Evolutionary conservation across 2,797 vertebrate species (phyloP), one percentile per base, ranked within the genome.

Genomic region (Gastrophryne carolinensis): DNA sequence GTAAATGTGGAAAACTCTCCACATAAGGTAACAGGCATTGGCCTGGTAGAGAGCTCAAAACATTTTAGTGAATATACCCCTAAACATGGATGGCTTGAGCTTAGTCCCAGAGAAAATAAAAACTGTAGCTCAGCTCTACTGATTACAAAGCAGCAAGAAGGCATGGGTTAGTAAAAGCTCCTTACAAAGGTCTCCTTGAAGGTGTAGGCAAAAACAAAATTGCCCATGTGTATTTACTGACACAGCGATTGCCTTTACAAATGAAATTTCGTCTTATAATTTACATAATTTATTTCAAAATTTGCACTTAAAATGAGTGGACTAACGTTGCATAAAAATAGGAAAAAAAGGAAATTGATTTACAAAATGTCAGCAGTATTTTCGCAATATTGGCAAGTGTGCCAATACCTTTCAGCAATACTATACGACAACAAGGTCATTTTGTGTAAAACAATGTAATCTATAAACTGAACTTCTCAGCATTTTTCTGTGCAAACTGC

Each of bases 311-410:
- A 69, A 56, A 41, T 41, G 11, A 69, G 54, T 15, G 44, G 24
- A 60, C 26, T 60, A 39, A 47, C 53, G 15, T 39, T 44, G 68
- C 68, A 60, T 47, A 60, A 60, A 49, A 49, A 34, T 17, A 71
- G 53, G 21, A 71, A 60, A 71, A 71, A 71, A 54, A 60, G 29
- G 19, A 71, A 60, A 71, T 58, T 71, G 68, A 58, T 71, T 32
- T 60, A 34, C 27, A 58, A 60, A 71, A 60, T 19, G 54, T 71
- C 68, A 60, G 54, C 68, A 70, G 29, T 60, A 60, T 47, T 71
- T 49, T 58, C 34, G 27, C 49, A 60, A 71, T 71, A 49, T 58
- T 71, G 68, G 24, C 41, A 71, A 47, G 37, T 60, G 27, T 35
- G 54, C 68, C 41, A 71, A 47, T 71, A 34, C 29, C 37, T 35